A percentile compares a stretch with the other conserved stretches of the same genome.
Evolutionary conservation across 2,797 vertebrate genomes (phyloP).

Genomic region (Dicrostonyx torquatus): DNA sequence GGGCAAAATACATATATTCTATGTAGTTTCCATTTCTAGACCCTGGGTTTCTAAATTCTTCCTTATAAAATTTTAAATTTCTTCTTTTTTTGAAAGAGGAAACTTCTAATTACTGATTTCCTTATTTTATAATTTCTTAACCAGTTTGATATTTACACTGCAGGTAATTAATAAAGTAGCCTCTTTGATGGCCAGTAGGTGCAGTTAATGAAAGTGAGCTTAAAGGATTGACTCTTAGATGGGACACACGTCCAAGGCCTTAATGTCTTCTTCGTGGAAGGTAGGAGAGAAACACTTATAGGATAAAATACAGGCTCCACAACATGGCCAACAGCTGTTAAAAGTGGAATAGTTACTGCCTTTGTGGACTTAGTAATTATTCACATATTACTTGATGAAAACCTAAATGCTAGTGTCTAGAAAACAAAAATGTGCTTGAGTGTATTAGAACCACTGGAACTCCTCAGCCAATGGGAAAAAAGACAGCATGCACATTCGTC

Average conservation of each 20-base stretch:
- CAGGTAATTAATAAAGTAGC: conserved; percentile 27
- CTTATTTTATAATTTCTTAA: conserved; percentile 52
- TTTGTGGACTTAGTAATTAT: conserved; percentile 59
- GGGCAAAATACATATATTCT: conserved; percentile 81
- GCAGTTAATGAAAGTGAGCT: conserved; percentile 24
- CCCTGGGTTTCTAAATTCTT: conserved; percentile 75
- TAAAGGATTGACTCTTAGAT: conserved; percentile 32
- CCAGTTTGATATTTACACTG: conserved; percentile 26
- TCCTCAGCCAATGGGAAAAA: conserved; percentile 40
- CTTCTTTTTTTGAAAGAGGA: conserved; percentile 6
- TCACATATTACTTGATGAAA: conserved; percentile 53
- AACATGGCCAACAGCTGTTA: not conserved
- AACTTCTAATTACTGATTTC: conserved; percentile 56
- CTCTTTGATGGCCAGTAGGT: not conserved
- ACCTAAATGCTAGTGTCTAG: conserved; percentile 47
- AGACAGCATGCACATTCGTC: conserved; percentile 40
- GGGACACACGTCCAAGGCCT: not conserved
- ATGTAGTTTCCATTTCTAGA: conserved; percentile 79
- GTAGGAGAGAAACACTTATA: not conserved
- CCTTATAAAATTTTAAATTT: conserved; percentile 78
- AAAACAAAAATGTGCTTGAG: conserved; percentile 40
- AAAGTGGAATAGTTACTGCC: not conserved
- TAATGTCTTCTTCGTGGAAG: not conserved
- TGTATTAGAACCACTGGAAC: not conserved
- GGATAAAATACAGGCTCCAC: conserved; percentile 7